phyloP scores from a whole-genome alignment of 2,113 vertebrate species.

The Stictonetta naevosa region DNA sequence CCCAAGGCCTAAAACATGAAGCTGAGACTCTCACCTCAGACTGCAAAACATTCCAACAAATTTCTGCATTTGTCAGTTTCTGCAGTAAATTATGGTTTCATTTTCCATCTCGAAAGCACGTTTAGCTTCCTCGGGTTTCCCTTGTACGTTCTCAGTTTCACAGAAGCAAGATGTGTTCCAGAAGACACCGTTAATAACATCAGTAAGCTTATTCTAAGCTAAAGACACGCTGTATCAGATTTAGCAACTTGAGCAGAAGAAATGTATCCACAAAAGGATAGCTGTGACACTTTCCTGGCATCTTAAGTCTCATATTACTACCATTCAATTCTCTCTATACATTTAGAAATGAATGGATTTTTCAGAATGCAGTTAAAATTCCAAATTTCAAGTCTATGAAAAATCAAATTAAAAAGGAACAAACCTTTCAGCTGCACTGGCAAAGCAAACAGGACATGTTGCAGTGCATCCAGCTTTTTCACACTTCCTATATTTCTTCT shows the following conservation, averaged over 20 bases:
- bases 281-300: neutral
- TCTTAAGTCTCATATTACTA: neutral
- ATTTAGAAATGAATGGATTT: neutral
- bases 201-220: neutral
- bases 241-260: neutral
- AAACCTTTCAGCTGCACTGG: conserved; percentile 95
- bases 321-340: neutral
- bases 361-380: neutral
- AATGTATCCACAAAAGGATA: neutral
- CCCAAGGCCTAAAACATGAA: neutral
- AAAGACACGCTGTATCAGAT: neutral
- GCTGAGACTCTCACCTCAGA: neutral
- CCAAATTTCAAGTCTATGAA: neutral
- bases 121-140: conserved; percentile 9
- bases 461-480: conserved; percentile 96
- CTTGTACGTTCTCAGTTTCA: neutral
- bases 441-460: conserved; percentile 94
- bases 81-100: neutral
- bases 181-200: neutral
- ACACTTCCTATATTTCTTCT: conserved; percentile 98
- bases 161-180: neutral
- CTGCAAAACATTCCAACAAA: neutral
- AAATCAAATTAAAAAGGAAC: neutral
- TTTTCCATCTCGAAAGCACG: conserved; percentile 26
- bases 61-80: neutral